These are phyloP conservation scores for Cryptotis parvus DNA, from an alignment of 2,113 vertebrate genomes.

Conservation along the genomic window DNA sequence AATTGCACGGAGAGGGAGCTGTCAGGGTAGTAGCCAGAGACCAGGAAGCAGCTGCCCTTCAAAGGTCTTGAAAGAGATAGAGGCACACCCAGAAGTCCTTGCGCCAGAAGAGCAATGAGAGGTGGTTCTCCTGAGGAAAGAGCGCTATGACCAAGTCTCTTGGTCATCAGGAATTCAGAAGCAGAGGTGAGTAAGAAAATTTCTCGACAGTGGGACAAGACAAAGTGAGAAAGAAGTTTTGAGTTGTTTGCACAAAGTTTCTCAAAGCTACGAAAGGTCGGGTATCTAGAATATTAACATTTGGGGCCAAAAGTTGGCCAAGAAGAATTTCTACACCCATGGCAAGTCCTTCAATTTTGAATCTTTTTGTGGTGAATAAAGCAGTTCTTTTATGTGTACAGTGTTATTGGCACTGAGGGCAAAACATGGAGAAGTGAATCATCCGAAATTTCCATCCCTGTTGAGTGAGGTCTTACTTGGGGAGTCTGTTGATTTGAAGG, in stretches of 20 bases:
- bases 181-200: not conserved
- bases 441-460: not conserved
- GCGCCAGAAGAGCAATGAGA: too few species aligned
- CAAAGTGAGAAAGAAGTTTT: not conserved
- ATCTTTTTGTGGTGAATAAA: conserved; percentile 40
- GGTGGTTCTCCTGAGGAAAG: not conserved
- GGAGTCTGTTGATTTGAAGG: not conserved
- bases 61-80: not conserved
- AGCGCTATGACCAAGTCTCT: not conserved
- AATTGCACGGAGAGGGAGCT: not conserved
- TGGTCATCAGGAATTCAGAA: not conserved
- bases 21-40: not conserved
- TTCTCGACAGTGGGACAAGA: not conserved
- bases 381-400: conserved; percentile 1
- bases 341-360: conserved; percentile 29
- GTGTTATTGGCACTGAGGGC: not conserved
- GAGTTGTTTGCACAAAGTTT: not conserved
- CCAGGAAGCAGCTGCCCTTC: not conserved
- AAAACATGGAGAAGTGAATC: conserved; percentile 15
- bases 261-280: not conserved
- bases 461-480: not conserved
- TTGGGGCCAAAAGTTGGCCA: not conserved
- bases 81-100: not conserved
- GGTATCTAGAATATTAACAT: conserved; percentile 44
- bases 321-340: conserved; percentile 19